Evolutionary conservation across 2,797 vertebrate species (phyloP), one percentile per base, ranked within the genome.

Genomic region (Chrysocyon brachyurus): DNA sequence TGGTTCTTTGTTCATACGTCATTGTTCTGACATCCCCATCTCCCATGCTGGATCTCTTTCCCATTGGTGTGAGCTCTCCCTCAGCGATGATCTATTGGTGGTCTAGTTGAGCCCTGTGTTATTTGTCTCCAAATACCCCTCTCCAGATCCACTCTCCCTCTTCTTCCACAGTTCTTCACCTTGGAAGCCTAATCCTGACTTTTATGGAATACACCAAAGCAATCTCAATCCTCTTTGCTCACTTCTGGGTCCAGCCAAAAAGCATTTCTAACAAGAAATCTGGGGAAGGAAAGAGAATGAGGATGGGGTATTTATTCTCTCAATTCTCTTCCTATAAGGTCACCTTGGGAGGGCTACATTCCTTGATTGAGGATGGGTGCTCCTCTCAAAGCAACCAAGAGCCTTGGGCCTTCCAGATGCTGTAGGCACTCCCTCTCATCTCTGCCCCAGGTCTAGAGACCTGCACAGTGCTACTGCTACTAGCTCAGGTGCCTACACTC

Each of bases 221-320:
- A 79, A 83, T 68, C 68, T 73, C 31, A 52, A 15, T 21, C 40
- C 12, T 12, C 24, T 12, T 87, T n/a, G 26, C 46, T 79, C 64
- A 52, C 52, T 64, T 90, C 72, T n/a, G 54, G 52, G 70, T 89
- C 79, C 22, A 81, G 57, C 85, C 40, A 64, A 28, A 36, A 52
- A 90, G 36, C 28, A 83, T 87, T 92, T 70, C 24, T 66, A 40
- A 84, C 31, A 75, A 72, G 70, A 90, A 49, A 84, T 36, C 5
- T 54, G 26, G 40, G 61, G 49, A 7, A 94, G 33, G 84, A 54
- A 70, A 40, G 66, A 57, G 7, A 26, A 54, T 17, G 57, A 14
- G 24, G 82, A 79, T 59, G 64, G n/a, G 33, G 31, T n/a, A 15
- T n/a, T n/a, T 59, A 33, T 70, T 59, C 17, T 12, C 36, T 6